Evolutionary conservation across 2,888 invertebrate genomes (phyloP), one percentile per base, ranked within the genome.

Genomic region (Eilema caniola): DNA sequence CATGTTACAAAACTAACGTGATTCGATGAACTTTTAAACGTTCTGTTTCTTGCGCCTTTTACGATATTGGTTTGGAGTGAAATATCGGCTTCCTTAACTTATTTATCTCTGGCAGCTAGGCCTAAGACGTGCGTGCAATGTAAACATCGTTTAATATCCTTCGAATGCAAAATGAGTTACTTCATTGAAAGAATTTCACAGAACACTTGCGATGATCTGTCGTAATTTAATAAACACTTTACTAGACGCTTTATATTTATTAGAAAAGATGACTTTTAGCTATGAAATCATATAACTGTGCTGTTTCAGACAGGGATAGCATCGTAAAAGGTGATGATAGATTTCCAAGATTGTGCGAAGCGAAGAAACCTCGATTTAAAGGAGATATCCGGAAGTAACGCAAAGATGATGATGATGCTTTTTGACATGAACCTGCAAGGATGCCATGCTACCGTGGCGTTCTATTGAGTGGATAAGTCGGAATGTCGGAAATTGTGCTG

Each of bases 61-160:
- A 91, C 88, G 90, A 89, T 91, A 93, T 93, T 92, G 92, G 91
- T 88, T 89, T 80, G 80, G 89, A 92, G 90, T 92, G 90, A 92
- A 92, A 91, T 91, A 92, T 91, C 87, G 89, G 82, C 83, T 79
- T 86, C 82, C 85, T 87, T 89, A 89, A 90, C 92, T 90, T 92
- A 92, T 92, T 92, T 92, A 92, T 92, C 90, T 90, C 84, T 83
- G 83, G 85, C 86, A 87, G 86, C 85, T 84, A 89, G 85, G 86
- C 85, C 83, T 83, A 72, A 79, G 85, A 92, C 92, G 92, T 92
- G 92, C 87, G 86, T 83, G 86, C 84, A 90, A 90, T 92, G 88
- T 85, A 85, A 90, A 91, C 77, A 80, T 82, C 71, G 72, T 71
- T 82, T 83, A 85, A 84, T 88, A 89, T 84, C 82, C 75, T 77